Evolutionary conservation across 2,113 vertebrate species (phyloP), one percentile per base, ranked within the genome.

Genomic region (Corythaeola cristata): DNA sequence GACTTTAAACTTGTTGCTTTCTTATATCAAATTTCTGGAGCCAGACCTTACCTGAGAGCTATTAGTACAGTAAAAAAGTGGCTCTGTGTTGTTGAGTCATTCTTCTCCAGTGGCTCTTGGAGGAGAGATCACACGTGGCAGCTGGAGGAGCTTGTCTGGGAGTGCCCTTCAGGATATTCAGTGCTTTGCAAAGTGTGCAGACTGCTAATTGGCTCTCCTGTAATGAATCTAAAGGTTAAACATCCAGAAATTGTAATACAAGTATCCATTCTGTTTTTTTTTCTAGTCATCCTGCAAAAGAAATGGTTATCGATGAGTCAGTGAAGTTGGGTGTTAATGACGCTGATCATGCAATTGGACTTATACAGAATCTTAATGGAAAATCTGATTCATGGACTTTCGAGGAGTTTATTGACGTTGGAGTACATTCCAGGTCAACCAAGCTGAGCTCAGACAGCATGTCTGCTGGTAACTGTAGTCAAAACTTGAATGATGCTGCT

Each of bases 321-420:
- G 98, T 98, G 95, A 84, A 74, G 23, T 9, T 84, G 94, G 97
- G 97, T 90, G 75, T 97, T 74, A 98, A 98, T 1, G 98, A 99
- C 96, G 77, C 69, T n/a, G 97, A 98, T 80, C 83, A 62, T 26
- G 98, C 98, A 27, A 7, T 95, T 67, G 98, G 66, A 63, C 64
- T 97, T n/a, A 93, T 75, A 32, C 95, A 94, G 10, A 98, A 97
- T 67, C 93, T 98, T 41, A 98, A 98, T 16, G 98, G 98, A 9
- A 98, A 98, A 96, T 93, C 98, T 59, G 97, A 96, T 55, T 96
- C 98, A 1, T 98, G 99, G 99, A 98, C 97, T 90, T 98, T 98
- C 44, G 98, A 99, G 87, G 98, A 98, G 72, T 96, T 98, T n/a
- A 98, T 98, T 73, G 98, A 99, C 20, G 28, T 98, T 81, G 98